Percentiles rank a stretch among this genome's conserved stretches.
Evolutionary conservation across 2,113 vertebrate genomes (phyloP).

Genomic region (Dicrurus megarhynchus): DNA sequence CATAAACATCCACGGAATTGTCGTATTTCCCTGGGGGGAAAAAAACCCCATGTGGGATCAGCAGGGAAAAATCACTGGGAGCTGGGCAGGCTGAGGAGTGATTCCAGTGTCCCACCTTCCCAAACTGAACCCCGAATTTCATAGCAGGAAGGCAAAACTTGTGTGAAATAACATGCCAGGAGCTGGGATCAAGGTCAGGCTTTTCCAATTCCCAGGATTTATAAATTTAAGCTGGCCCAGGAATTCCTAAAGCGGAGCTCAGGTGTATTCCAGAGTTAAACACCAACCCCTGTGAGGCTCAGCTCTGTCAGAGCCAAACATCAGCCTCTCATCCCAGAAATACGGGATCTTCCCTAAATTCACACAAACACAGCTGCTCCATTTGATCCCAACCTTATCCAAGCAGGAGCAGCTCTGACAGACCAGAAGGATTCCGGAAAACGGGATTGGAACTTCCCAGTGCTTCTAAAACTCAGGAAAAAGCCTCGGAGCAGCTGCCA

Average conservation of each 20-base stretch:
- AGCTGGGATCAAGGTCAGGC: neutral
- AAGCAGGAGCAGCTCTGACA: neutral
- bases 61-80: neutral
- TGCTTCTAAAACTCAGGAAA: neutral
- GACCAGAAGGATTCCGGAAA: neutral
- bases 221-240: neutral
- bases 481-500: neutral
- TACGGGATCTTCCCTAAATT: neutral
- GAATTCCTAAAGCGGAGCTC: neutral
- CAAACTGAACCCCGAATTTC: neutral
- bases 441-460: neutral
- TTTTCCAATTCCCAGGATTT: neutral
- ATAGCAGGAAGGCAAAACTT: neutral
- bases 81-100: neutral
- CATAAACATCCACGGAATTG: conserved; percentile 97
- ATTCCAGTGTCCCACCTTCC: accelerated
- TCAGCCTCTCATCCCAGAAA: neutral
- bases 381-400: neutral
- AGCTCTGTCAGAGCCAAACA: neutral
- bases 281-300: neutral
- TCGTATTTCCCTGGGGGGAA: conserved; percentile 90
- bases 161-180: neutral
- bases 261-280: neutral
- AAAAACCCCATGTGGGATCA: neutral
- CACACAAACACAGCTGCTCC: neutral